Evolutionary conservation across 1,140 invertebrate genomes (phyloP).

Genomic region (Drosophila orosa): DNA sequence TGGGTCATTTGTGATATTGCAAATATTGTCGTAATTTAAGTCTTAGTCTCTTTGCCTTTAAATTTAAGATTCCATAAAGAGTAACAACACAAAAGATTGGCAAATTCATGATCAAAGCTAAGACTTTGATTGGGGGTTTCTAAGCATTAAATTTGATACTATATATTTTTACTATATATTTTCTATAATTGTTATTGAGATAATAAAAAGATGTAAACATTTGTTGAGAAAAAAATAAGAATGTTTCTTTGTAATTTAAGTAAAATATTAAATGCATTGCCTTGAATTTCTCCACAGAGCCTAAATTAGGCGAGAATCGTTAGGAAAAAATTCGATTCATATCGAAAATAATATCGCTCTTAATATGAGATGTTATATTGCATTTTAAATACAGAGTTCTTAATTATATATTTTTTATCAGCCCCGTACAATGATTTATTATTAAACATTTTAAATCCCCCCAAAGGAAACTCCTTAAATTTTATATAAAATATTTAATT

Average conservation of each 20-base stretch:
- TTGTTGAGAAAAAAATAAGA: constrained; percentile 7
- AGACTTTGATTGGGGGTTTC: constrained; percentile 44
- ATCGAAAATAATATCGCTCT: neutral
- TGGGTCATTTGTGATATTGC: constrained; percentile 81
- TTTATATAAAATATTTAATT: constrained; percentile 64
- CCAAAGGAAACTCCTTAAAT: neutral
- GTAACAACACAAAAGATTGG: constrained; percentile 18
- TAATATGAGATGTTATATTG: too few species aligned
- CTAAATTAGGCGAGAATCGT: too few species aligned
- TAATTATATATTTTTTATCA: too few species aligned
- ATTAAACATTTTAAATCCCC: neutral
- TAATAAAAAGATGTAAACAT: constrained; percentile 32
- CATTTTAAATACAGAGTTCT: too few species aligned
- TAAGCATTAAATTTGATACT: constrained; percentile 41
- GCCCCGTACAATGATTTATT: too few species aligned
- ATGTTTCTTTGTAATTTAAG: neutral
- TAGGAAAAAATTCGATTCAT: neutral
- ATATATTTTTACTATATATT: constrained; percentile 38
- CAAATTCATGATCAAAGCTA: constrained; percentile 21
- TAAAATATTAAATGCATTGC: neutral
- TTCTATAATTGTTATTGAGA: constrained; percentile 50
- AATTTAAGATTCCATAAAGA: constrained; percentile 35
- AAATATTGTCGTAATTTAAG: constrained; percentile 65
- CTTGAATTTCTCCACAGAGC: too few species aligned
- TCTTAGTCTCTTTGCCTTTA: constrained; percentile 46